Base-by-base conservation (phyloP, 2,113 vertebrate genomes). In the Octodon degus region DNA sequence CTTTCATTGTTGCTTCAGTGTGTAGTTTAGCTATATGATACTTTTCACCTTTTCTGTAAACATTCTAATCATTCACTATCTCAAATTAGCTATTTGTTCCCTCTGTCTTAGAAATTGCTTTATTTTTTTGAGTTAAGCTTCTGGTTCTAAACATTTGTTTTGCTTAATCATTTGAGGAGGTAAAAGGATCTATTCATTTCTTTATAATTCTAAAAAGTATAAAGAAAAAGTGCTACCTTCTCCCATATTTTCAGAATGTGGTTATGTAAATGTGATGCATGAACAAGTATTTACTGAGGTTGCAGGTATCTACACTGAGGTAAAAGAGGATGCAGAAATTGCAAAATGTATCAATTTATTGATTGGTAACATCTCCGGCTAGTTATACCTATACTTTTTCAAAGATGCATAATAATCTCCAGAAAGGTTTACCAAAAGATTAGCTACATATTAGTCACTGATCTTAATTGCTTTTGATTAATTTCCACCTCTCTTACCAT, bases 51-150 rank as follows among this genome's bases (percentile, higher is more conserved):
- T 88, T 2, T 89, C 4, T 58, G 0, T 76, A 9, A 30, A 5
- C 24, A 90, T 63, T 95, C 97, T 97, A 95, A 92, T 87, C 96
- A 96, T 97, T 95, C 97, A 88, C 81, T 97, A 90, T 94, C 74
- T 98, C 97, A 86, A 97, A 95, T 97, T 97, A 97, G 97, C 85
- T 92, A 92, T 93, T 97, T 60, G n/a, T 74, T 14, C 91, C 93
- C 68, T 97, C 96, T 97, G 67, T 74, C 95, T 97, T 95, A 2
- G 24, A 83, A 95, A 97, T 47, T 89, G 88, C 32, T 95, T 96
- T 96, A 58, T 97, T 97, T 95, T 91, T 93, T 91, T 88, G 32
- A 86, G 34, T 94, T n/a, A 92, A 90, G 70, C 11, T 5, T 88
- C 91, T 88, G 63, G 67, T 20, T 37, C 53, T 47, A 93, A 91